A percentile compares a stretch with the other conserved stretches of the same genome.
These are phyloP conservation scores for Tetraneura akinire DNA, from an alignment of 1,140 invertebrate genomes.

Conservation along the genomic window DNA sequence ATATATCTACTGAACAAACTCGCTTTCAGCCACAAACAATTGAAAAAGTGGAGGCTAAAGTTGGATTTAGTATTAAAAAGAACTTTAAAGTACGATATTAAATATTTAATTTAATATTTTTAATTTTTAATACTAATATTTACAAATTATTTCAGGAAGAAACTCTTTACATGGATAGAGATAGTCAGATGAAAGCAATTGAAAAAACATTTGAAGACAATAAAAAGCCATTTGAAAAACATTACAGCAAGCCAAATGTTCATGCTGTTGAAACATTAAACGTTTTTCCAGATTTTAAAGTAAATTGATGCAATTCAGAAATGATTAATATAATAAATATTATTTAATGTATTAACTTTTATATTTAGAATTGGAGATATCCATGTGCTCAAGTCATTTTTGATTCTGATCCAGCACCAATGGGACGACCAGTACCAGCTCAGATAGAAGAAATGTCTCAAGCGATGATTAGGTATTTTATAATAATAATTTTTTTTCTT, in stretches of 20 bases:
- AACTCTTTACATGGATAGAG: slow-evolving; percentile 93
- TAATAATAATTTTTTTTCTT: too few species aligned
- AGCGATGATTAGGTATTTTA: slow-evolving; percentile 86
- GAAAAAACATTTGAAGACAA: slow-evolving; percentile 97
- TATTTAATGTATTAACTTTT: too few species aligned
- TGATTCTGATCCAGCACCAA: slow-evolving; percentile 91
- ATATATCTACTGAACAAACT: slow-evolving; percentile 98
- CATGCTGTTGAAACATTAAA: slow-evolving; percentile 85
- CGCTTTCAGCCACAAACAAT: slow-evolving; percentile 93
- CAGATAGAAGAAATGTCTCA: slow-evolving; percentile 98
- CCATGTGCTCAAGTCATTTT: slow-evolving; percentile 98
- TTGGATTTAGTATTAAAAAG: slow-evolving; percentile 97
- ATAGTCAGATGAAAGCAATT: slow-evolving; percentile 96
- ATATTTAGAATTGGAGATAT: slow-evolving; percentile 84
- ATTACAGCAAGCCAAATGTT: slow-evolving; percentile 94
- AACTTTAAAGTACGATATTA: slow-evolving; percentile 69
- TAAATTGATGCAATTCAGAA: slow-evolving; percentile 56
- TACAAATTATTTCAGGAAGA: slow-evolving; percentile 68
- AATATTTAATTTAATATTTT: neutral
- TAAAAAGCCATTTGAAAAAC: slow-evolving; percentile 82
- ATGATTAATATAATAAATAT: neutral
- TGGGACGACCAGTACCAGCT: slow-evolving; percentile 76
- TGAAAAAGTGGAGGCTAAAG: slow-evolving; percentile 97
- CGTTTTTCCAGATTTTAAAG: slow-evolving; percentile 92
- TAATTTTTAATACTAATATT: neutral